These are phyloP conservation scores for Lepilemur ruficaudatus DNA, from an alignment of 2,797 vertebrate species.

Conservation along the genomic window DNA sequence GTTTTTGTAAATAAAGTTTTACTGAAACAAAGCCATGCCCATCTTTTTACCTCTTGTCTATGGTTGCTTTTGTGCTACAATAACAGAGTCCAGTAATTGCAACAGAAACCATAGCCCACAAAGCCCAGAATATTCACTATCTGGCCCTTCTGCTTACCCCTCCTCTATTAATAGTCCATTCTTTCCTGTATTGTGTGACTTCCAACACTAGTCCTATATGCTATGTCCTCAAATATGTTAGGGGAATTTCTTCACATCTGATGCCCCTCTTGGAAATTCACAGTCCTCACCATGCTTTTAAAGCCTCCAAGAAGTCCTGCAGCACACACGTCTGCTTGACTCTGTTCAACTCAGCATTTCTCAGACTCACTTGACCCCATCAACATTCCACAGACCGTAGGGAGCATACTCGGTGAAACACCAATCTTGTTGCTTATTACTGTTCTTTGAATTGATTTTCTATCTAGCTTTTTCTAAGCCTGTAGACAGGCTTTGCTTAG, in stretches of 20 bases:
- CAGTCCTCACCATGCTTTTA: background rate
- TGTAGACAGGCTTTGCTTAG: conserved; percentile 39
- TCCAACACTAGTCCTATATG: background rate
- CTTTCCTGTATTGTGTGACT: background rate
- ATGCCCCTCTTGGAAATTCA: background rate
- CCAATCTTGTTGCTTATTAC: conserved; percentile 63
- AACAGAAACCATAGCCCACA: background rate
- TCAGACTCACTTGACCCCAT: conserved; percentile 31
- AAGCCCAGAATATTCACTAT: background rate
- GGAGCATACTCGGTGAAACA: background rate
- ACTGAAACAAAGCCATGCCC: background rate
- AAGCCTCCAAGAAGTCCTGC: background rate
- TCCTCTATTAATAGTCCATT: background rate
- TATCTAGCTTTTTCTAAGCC: conserved; percentile 45
- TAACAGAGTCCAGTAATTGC: background rate
- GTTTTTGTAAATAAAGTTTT: conserved; percentile 17
- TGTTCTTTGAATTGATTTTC: conserved; percentile 69
- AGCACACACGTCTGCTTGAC: background rate
- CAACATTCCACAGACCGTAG: background rate
- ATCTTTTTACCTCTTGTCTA: background rate
- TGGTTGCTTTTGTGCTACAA: background rate
- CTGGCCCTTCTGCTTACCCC: background rate
- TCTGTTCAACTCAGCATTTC: conserved; percentile 23
- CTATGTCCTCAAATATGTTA: background rate
- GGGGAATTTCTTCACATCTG: background rate